Evolutionary conservation across 2,113 vertebrate genomes (phyloP).

Genomic region (Ptilonorhynchus violaceus): DNA sequence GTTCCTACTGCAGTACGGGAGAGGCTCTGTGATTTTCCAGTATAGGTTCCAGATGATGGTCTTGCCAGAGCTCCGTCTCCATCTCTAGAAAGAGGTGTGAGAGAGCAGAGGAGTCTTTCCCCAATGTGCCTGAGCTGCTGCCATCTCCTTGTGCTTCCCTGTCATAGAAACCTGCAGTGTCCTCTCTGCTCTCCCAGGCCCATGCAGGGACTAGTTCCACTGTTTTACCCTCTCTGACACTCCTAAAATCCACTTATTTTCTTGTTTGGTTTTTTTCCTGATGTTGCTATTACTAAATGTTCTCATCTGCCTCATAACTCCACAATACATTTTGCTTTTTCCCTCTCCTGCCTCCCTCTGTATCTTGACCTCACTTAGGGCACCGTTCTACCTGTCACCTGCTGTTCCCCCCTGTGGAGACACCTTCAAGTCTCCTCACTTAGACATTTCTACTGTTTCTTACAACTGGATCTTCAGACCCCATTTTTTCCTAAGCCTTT

Average conservation of each 20-base stretch:
- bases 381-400: not conserved
- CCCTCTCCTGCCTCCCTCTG: not conserved
- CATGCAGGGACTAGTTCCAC: not conserved
- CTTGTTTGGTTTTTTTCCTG: not conserved
- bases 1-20: not conserved
- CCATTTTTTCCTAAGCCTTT: not conserved
- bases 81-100: not conserved
- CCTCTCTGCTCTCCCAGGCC: not conserved
- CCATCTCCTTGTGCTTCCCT: not conserved
- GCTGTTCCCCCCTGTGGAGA: not conserved
- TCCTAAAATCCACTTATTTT: not conserved
- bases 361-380: not conserved
- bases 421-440: not conserved
- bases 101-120: not conserved
- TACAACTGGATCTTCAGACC: not conserved
- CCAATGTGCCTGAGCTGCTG: not conserved
- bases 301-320: not conserved
- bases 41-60: not conserved
- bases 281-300: not conserved
- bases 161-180: accelerated
- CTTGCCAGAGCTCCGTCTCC: not conserved
- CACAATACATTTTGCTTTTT: not conserved
- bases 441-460: not conserved
- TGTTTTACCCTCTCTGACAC: not conserved
- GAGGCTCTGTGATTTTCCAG: not conserved